Conservation (phyloP, 2,888 invertebrate genomes). For the Spilosoma lubricipeda region DNA sequence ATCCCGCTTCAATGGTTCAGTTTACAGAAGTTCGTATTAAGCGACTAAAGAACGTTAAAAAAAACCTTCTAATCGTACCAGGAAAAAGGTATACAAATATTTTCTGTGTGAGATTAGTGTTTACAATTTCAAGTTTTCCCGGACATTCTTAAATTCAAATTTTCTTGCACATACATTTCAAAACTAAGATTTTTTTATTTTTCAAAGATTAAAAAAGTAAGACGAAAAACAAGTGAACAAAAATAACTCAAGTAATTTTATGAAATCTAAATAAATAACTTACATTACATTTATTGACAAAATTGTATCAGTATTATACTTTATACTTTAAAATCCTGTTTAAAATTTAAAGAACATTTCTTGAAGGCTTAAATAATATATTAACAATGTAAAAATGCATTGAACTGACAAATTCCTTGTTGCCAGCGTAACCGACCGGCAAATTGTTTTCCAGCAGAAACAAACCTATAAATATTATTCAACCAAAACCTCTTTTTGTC, state of each 20-base stretch:
- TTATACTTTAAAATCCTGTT: too few species aligned
- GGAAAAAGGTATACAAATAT: background rate
- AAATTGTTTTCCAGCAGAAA: constrained; percentile 44
- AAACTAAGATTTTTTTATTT: too few species aligned
- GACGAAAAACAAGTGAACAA: too few species aligned
- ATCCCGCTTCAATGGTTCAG: background rate
- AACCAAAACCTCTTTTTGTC: constrained; percentile 37
- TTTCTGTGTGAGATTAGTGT: background rate
- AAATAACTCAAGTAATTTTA: background rate
- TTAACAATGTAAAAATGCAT: constrained; percentile 3
- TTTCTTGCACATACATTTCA: too few species aligned
- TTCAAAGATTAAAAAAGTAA: too few species aligned
- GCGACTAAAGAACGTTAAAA: background rate
- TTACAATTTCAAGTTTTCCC: background rate
- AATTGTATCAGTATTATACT: background rate
- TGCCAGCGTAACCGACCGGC: constrained; percentile 35
- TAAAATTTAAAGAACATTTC: background rate
- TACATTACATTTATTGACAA: background rate
- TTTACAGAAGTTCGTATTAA: background rate
- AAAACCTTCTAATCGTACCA: background rate
- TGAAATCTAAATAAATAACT: background rate
- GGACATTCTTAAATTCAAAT: background rate
- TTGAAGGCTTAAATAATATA: background rate
- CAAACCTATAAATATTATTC: constrained; percentile 34
- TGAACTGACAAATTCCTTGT: constrained; percentile 32